phyloP scores from a whole-genome alignment of 2,888 invertebrate genomes.

The Slavum lentiscoides region DNA sequence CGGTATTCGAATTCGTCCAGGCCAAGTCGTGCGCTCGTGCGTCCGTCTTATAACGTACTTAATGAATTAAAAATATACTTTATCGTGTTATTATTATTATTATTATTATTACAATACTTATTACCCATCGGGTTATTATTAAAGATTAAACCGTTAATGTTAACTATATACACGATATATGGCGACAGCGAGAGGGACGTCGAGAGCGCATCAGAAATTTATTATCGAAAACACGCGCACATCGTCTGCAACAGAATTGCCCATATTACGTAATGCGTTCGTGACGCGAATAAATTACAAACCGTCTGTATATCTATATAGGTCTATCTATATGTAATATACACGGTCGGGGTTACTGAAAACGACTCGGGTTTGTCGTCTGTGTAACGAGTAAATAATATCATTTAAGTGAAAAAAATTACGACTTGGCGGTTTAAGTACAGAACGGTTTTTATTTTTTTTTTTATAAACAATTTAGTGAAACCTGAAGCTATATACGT shows the following conservation, averaged over 20 bases:
- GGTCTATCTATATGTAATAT: neutral
- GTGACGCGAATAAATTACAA: constrained; percentile 22
- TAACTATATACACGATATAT: neutral
- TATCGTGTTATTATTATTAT: no score
- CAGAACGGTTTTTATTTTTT: no score
- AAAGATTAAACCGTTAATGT: no score
- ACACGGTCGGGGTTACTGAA: neutral
- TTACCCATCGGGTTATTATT: neutral
- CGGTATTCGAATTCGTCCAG: neutral
- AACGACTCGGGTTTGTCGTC: neutral
- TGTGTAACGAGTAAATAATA: constrained; percentile 5
- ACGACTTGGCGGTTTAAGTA: no score
- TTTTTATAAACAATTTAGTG: no score
- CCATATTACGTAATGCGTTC: neutral
- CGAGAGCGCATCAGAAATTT: neutral
- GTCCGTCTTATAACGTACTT: no score
- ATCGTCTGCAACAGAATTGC: constrained; percentile 7
- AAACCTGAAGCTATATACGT: no score
- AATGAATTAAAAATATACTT: no score
- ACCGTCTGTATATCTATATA: neutral
- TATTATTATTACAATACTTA: constrained; percentile 8
- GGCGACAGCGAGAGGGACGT: neutral
- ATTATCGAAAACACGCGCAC: neutral
- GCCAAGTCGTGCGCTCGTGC: no score
- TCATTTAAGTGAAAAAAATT: neutral